These are phyloP conservation scores for Serranus cabrilla DNA, from an alignment of 2,797 vertebrate genomes.

Conservation along the genomic window DNA sequence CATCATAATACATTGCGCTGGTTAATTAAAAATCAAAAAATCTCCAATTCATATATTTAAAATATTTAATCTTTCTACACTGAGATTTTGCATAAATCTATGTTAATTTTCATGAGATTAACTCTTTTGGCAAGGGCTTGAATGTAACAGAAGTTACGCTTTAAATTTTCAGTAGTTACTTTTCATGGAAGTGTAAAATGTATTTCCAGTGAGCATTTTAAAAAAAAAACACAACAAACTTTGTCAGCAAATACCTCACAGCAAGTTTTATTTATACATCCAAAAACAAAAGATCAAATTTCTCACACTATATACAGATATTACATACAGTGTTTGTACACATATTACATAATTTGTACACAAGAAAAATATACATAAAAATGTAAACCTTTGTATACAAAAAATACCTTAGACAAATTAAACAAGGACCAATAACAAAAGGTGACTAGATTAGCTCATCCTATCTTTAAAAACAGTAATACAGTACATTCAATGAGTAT, in stretches of 20 bases:
- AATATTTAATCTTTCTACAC: too few relatives aligned
- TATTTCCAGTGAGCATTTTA: not conserved
- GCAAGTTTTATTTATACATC: conserved; percentile 99
- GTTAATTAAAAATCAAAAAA: not conserved
- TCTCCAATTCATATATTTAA: too few relatives aligned
- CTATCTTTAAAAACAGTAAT: conserved; percentile 95
- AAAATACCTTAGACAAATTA: conserved; percentile 99
- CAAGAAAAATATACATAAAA: conserved; percentile 99
- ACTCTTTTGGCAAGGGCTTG: too few relatives aligned
- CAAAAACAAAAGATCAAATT: conserved; percentile 99
- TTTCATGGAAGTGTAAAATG: too few relatives aligned
- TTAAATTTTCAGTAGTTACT: too few relatives aligned
- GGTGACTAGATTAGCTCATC: conserved; percentile 98
- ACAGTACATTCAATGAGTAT: conserved; percentile 99
- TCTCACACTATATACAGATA: conserved; percentile 99
- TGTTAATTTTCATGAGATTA: too few relatives aligned
- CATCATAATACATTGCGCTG: not conserved
- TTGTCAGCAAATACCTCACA: conserved; percentile 92
- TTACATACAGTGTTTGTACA: conserved; percentile 99
- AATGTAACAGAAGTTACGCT: too few relatives aligned
- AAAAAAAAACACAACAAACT: conserved; percentile 7
- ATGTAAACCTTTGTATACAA: conserved; percentile 99
- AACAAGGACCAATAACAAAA: conserved; percentile 99
- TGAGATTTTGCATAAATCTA: too few relatives aligned
- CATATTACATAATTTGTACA: conserved; percentile 99